Percentiles rank a stretch among this genome's conserved stretches.
Conservation (phyloP, 1,140 invertebrate genomes). For the Heliconius hewitsoni region DNA sequence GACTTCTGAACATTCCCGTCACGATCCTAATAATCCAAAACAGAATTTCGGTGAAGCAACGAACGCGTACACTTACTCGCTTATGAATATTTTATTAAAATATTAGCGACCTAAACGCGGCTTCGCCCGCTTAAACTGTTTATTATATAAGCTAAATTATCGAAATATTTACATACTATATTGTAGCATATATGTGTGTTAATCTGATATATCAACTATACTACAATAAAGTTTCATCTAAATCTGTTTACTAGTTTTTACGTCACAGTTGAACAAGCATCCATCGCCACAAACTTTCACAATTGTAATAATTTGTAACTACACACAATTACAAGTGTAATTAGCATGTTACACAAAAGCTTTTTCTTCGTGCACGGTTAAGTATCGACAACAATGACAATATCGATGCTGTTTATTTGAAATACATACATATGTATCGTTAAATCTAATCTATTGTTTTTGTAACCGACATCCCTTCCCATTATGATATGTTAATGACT, state of each 20-base stretch:
- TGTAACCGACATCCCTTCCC: constrained; percentile 39
- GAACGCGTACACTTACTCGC: not conserved
- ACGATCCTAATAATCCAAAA: constrained; percentile 12
- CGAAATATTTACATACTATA: too few relatives aligned
- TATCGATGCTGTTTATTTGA: not conserved
- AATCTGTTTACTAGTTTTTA: too few relatives aligned
- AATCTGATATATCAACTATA: too few relatives aligned
- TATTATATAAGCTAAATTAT: too few relatives aligned
- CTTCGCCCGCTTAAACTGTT: not conserved
- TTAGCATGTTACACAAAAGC: constrained; percentile 6
- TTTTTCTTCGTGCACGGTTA: not conserved
- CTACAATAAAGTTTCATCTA: too few relatives aligned
- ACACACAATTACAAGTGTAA: not conserved
- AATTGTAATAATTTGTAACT: not conserved
- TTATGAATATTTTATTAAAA: constrained; percentile 9
- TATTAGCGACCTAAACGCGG: too few relatives aligned
- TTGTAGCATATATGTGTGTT: too few relatives aligned
- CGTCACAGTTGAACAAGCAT: too few relatives aligned
- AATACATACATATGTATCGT: constrained; percentile 5
- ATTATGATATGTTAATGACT: constrained; percentile 51
- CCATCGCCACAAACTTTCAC: too few relatives aligned
- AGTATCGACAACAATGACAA: constrained; percentile 1
- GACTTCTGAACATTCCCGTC: constrained; percentile 16
- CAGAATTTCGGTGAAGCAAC: not conserved
- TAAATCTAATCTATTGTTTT: constrained; percentile 37